Evolutionary conservation across 2,888 invertebrate species (phyloP).

Genomic region (Habrosyne pyritoides): DNA sequence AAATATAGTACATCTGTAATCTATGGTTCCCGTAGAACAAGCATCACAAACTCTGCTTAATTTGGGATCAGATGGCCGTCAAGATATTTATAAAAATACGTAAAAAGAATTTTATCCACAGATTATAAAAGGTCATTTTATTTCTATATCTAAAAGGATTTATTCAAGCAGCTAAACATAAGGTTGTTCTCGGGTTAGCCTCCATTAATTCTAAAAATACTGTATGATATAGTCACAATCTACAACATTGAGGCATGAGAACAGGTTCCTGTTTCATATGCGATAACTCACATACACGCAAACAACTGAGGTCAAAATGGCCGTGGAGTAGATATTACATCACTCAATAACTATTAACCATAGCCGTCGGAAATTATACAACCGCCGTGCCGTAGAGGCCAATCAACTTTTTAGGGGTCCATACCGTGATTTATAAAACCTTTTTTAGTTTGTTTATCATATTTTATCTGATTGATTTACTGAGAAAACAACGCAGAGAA

Average conservation of each 20-base stretch:
- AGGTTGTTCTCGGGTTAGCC: background rate
- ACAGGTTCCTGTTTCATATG: constrained; percentile 52
- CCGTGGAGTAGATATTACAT: constrained; percentile 45
- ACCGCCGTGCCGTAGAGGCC: constrained; percentile 1
- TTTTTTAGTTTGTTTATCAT: background rate
- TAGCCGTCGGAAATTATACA: constrained; percentile 25
- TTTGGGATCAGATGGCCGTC: too few species aligned
- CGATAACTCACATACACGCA: constrained; percentile 50
- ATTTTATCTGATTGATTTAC: background rate
- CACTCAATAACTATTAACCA: constrained; percentile 46
- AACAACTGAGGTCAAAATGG: constrained; percentile 54
- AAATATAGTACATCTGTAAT: too few species aligned
- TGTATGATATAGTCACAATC: constrained; percentile 22
- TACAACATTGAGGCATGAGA: constrained; percentile 38
- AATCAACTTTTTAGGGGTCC: constrained; percentile 13
- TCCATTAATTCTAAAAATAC: constrained; percentile 7
- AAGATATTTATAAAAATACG: too few species aligned
- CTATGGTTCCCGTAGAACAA: too few species aligned
- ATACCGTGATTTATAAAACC: background rate
- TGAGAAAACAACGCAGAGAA: too few species aligned
- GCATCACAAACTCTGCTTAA: too few species aligned
- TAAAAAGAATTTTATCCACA: too few species aligned
- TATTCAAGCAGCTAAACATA: constrained; percentile 2
- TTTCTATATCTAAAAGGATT: too few species aligned
- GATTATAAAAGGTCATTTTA: too few species aligned